phyloP scores from a whole-genome alignment of 1,140 invertebrate genomes.

The Tetragnatha versicolor region DNA sequence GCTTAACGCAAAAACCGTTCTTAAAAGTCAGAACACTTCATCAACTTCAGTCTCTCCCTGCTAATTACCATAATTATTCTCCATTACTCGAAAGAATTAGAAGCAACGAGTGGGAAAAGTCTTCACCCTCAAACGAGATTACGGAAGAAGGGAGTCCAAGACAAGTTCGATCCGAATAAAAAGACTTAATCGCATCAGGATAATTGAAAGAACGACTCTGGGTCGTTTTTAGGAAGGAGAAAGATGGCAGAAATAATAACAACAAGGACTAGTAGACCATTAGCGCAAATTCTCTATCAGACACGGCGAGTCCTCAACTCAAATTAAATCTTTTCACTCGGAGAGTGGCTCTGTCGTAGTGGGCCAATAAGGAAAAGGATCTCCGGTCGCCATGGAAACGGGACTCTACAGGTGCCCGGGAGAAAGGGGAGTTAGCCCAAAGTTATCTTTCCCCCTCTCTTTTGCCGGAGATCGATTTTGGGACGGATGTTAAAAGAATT shows the following conservation, averaged over 20 bases:
- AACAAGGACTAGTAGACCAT: not conserved
- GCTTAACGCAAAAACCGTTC: no score
- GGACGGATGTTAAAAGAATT: constrained; percentile 19
- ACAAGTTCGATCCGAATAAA: no score
- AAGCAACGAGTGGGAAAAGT: no score
- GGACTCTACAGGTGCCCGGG: constrained; percentile 43
- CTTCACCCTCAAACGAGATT: no score
- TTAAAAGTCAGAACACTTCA: no score
- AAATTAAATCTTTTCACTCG: constrained; percentile 33
- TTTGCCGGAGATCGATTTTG: constrained; percentile 19
- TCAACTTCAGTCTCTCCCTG: no score
- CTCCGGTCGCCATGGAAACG: constrained; percentile 13
- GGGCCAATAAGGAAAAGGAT: constrained; percentile 37
- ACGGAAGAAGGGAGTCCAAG: no score
- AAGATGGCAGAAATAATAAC: not conserved
- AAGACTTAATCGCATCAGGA: no score
- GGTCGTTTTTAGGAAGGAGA: no score
- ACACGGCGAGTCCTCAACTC: not conserved
- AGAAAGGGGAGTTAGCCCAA: not conserved
- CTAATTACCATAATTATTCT: no score
- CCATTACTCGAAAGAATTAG: no score
- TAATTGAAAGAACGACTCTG: no score
- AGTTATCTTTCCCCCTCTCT: not conserved
- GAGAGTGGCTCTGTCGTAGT: constrained; percentile 28
- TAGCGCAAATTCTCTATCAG: constrained; percentile 6